Evolutionary conservation across 2,888 invertebrate genomes (phyloP).

Genomic region (Trachelus tabidus): DNA sequence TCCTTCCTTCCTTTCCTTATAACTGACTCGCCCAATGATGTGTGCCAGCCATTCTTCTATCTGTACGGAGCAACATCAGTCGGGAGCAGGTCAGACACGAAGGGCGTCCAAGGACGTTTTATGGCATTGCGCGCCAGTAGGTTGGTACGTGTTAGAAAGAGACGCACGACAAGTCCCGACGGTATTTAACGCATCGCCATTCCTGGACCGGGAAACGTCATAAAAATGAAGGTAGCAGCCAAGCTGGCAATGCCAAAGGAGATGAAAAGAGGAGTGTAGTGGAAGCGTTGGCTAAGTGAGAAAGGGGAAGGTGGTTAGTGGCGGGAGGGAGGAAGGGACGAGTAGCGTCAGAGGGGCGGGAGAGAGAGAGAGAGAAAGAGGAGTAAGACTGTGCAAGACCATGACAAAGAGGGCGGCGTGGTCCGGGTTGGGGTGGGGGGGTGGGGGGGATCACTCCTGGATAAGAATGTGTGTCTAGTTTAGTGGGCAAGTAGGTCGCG

Average conservation of each 20-base stretch:
- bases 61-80: neutral
- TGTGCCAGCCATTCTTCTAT: neutral
- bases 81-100: neutral
- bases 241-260: neutral
- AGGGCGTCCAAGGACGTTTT: neutral
- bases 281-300: slow-evolving; percentile 2
- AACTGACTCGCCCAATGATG: too few species aligned
- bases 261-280: neutral
- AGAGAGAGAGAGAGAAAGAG: slow-evolving; percentile 29
- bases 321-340: slow-evolving; percentile 18
- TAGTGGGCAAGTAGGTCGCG: slow-evolving; percentile 66
- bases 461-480: slow-evolving; percentile 67
- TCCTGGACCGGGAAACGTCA: neutral
- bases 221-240: neutral
- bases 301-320: neutral
- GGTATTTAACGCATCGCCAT: neutral
- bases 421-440: neutral
- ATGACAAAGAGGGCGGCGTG: neutral
- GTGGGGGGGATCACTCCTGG: slow-evolving; percentile 35
- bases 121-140: neutral
- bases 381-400: neutral
- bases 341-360: slow-evolving; percentile 31
- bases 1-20: too few species aligned
- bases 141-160: neutral
- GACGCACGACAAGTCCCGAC: neutral